phyloP scores from a whole-genome alignment of 2,797 vertebrate genomes.

The Geotrypetes seraphini region DNA sequence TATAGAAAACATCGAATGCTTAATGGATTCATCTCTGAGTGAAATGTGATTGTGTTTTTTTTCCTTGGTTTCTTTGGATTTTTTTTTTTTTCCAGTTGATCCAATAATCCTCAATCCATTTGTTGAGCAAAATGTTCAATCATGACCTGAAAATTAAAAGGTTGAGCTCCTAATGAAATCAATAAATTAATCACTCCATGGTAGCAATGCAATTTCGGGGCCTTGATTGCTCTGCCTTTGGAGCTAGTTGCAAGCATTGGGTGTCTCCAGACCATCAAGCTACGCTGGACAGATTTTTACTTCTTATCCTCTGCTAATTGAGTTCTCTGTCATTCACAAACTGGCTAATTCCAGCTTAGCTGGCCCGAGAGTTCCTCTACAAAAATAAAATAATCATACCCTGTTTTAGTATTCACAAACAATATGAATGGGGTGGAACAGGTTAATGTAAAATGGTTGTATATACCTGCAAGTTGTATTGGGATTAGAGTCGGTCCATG shows the following conservation, averaged over 20 bases:
- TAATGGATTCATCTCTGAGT: slow-evolving; percentile 9
- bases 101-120: slow-evolving; percentile 50
- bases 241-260: slow-evolving; percentile 70
- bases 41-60: slow-evolving; percentile 6
- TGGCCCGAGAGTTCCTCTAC: slow-evolving; percentile 51
- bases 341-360: slow-evolving; percentile 59
- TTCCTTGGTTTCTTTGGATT: too few species aligned
- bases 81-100: too few species aligned
- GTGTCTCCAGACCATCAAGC: slow-evolving; percentile 70
- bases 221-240: slow-evolving; percentile 76
- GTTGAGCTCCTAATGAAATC: slow-evolving; percentile 91
- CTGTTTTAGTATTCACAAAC: slow-evolving; percentile 10
- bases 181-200: slow-evolving; percentile 94
- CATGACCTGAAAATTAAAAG: slow-evolving; percentile 89
- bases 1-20: slow-evolving; percentile 27
- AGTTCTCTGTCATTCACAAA: slow-evolving; percentile 85
- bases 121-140: slow-evolving; percentile 63
- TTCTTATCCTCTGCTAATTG: slow-evolving; percentile 93
- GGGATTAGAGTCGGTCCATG: too few species aligned
- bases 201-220: slow-evolving; percentile 88
- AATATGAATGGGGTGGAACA: too few species aligned
- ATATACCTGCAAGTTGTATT: too few species aligned
- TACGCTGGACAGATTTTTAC: slow-evolving; percentile 74
- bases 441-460: too few species aligned
- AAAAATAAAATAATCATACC: slow-evolving; percentile 56